Evolutionary conservation across 2,888 invertebrate species (phyloP).

Genomic region (Agriopis marginaria): DNA sequence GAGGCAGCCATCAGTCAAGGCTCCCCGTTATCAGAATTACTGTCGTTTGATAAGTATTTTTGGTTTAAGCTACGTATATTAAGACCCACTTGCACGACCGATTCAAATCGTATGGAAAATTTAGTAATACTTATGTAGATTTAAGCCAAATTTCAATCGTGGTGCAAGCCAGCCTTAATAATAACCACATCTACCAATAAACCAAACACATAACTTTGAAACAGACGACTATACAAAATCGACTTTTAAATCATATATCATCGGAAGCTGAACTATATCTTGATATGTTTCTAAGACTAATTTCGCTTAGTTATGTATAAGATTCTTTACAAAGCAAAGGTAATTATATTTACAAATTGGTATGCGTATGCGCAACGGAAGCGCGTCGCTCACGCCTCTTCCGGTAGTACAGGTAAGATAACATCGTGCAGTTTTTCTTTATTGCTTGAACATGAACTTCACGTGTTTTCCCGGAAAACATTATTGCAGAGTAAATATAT

Average conservation of each 20-base stretch:
- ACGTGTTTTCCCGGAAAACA: neutral
- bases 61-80: too few species aligned
- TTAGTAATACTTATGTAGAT: too few species aligned
- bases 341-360: neutral
- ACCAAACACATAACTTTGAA: too few species aligned
- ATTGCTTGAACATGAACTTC: conserved; percentile 14
- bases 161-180: too few species aligned
- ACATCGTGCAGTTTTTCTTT: neutral
- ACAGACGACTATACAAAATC: too few species aligned
- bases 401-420: conserved; percentile 35
- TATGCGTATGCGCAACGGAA: conserved; percentile 53
- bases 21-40: neutral
- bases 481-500: neutral
- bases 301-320: neutral
- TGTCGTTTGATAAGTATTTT: neutral
- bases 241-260: too few species aligned
- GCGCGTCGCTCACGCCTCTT: conserved; percentile 48
- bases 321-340: neutral
- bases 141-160: too few species aligned
- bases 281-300: neutral
- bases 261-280: too few species aligned
- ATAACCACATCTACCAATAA: too few species aligned
- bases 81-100: too few species aligned
- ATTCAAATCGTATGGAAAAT: too few species aligned
- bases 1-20: neutral